Percentiles rank a stretch among this genome's conserved stretches.
Evolutionary conservation across 2,797 vertebrate genomes (phyloP).

Genomic region (Pseudochirops corinnae): DNA sequence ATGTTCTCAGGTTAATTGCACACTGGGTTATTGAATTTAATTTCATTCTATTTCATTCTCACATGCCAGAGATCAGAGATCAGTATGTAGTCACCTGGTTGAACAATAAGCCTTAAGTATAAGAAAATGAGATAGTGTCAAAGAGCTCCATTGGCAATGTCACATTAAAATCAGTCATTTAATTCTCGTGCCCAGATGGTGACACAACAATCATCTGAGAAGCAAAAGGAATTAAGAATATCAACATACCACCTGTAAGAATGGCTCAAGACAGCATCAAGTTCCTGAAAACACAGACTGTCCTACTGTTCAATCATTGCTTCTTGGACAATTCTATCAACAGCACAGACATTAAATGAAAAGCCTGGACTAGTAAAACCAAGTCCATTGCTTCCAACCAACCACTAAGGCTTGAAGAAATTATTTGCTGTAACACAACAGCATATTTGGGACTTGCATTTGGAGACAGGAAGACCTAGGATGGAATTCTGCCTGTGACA

Average conservation of each 20-base stretch:
- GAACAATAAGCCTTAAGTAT: neutral
- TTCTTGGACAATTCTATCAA: neutral
- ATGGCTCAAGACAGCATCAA: neutral
- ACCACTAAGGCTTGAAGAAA: neutral
- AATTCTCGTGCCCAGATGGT: neutral
- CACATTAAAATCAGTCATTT: neutral
- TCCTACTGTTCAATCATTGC: neutral
- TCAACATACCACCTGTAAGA: neutral
- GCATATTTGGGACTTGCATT: neutral
- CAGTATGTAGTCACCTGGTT: neutral
- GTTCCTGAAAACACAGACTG: neutral
- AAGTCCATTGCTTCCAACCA: neutral
- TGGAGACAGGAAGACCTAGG: neutral
- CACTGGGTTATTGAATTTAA: neutral
- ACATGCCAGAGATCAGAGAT: neutral
- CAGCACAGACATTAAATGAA: neutral
- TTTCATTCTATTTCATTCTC: neutral
- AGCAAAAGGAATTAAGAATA: neutral
- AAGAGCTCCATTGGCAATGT: neutral
- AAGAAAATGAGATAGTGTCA: neutral
- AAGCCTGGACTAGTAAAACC: neutral
- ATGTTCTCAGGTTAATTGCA: neutral
- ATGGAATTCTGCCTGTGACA: neutral
- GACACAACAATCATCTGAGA: neutral
- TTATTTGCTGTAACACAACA: neutral